These are phyloP conservation scores for Gerris lacustris DNA, from an alignment of 2,888 invertebrate species.

Conservation along the genomic window DNA sequence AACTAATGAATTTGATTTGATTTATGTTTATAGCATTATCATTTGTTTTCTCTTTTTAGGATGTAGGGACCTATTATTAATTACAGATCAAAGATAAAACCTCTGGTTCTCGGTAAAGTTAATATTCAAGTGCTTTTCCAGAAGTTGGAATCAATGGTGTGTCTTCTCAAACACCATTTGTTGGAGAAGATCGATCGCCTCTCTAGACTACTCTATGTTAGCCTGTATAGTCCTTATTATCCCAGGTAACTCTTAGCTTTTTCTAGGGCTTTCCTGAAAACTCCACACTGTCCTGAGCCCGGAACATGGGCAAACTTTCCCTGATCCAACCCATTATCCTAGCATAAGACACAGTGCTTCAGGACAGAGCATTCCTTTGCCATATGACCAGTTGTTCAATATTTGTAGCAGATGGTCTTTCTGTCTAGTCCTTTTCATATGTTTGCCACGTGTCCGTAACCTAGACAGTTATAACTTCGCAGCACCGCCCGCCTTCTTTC, in stretches of 20 bases:
- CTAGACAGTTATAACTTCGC: conserved; percentile 17
- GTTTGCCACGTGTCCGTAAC: conserved; percentile 14
- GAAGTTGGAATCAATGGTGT: too few relatives aligned
- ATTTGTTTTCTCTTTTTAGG: too few relatives aligned
- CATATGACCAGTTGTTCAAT: conserved; percentile 26
- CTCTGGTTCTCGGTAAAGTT: too few relatives aligned
- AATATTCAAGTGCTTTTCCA: too few relatives aligned
- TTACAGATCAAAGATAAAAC: too few relatives aligned
- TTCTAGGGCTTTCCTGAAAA: conserved; percentile 19
- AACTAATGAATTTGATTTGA: too few relatives aligned
- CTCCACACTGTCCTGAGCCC: conserved; percentile 16
- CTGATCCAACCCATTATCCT: background rate
- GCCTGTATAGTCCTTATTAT: conserved; percentile 23
- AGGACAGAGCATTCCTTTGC: conserved; percentile 21
- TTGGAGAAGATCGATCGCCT: conserved; percentile 21
- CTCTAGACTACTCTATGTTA: conserved; percentile 25
- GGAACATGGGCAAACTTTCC: conserved; percentile 16
- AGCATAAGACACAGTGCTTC: too few relatives aligned
- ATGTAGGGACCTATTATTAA: too few relatives aligned
- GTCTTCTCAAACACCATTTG: conserved; percentile 19
- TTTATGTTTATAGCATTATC: too few relatives aligned
- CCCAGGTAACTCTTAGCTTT: conserved; percentile 6
- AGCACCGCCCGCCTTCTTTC: conserved; percentile 14
- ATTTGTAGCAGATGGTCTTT: conserved; percentile 26
- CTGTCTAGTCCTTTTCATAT: conserved; percentile 23